These are phyloP conservation scores for Melanotaenia maccullochi DNA, from an alignment of 2,797 vertebrate species.

Conservation along the genomic window DNA sequence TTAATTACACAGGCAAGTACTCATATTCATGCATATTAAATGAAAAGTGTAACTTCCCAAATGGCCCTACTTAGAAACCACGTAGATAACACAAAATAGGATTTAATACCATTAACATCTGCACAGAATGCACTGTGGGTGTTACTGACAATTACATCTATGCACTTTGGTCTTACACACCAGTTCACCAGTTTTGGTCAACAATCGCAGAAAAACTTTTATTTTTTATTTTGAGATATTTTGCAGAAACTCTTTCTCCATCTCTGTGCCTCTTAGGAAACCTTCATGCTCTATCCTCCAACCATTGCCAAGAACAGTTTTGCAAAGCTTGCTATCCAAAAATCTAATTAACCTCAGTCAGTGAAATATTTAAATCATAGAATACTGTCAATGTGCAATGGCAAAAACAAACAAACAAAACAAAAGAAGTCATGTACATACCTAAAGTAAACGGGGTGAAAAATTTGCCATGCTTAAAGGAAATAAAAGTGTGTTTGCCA, in stretches of 20 bases:
- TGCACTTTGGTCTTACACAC: too few species aligned
- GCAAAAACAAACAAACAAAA: too few species aligned
- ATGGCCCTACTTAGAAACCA: not conserved
- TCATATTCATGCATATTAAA: conserved; percentile 2
- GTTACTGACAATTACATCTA: too few species aligned
- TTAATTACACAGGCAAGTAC: not conserved
- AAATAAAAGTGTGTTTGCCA: too few species aligned
- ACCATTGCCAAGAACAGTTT: not conserved
- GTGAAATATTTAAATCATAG: too few species aligned
- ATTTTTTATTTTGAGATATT: not conserved
- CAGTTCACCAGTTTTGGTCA: too few species aligned
- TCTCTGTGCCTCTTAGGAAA: not conserved
- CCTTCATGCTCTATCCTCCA: not conserved
- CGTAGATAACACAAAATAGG: not conserved
- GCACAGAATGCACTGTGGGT: not conserved
- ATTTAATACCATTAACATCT: not conserved
- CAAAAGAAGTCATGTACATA: too few species aligned
- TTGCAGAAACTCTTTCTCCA: not conserved
- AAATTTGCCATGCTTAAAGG: too few species aligned
- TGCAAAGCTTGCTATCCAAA: not conserved
- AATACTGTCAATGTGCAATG: too few species aligned
- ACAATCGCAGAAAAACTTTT: not conserved
- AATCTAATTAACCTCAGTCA: too few species aligned
- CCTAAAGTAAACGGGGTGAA: too few species aligned
- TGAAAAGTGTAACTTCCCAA: not conserved